These are phyloP conservation scores for Lasioglossum albipes DNA, from an alignment of 1,140 invertebrate species.

Conservation along the genomic window DNA sequence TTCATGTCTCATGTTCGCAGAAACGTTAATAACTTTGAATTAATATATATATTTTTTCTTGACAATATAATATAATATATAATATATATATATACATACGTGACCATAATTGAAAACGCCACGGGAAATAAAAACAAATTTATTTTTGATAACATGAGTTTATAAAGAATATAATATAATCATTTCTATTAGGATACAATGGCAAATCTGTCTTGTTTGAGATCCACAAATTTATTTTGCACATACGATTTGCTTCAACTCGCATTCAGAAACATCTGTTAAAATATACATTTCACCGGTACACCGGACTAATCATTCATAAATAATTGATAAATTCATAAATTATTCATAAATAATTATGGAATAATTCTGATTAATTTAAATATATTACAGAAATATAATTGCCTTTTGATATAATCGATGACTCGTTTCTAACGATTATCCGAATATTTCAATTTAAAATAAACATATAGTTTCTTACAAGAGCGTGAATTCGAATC, in stretches of 20 bases:
- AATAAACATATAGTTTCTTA: neutral
- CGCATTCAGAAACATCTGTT: neutral
- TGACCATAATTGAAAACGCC: conserved; percentile 67
- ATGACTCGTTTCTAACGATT: neutral
- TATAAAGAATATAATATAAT: conserved; percentile 77
- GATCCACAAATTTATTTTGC: conserved; percentile 10
- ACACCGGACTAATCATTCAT: conserved; percentile 9
- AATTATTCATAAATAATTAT: neutral
- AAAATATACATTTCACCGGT: conserved; percentile 12
- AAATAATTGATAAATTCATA: neutral
- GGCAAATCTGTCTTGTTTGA: conserved; percentile 66
- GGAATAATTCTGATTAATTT: conserved; percentile 8
- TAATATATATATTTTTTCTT: conserved; percentile 18
- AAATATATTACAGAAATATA: conserved; percentile 24
- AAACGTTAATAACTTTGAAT: conserved; percentile 28
- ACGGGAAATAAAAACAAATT: conserved; percentile 75
- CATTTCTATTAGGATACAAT: conserved; percentile 57
- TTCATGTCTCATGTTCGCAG: conserved; percentile 5
- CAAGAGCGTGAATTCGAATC: conserved; percentile 29
- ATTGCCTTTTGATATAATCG: neutral
- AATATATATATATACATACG: conserved; percentile 60
- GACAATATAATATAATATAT: conserved; percentile 63
- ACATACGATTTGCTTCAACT: neutral
- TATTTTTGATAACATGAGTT: conserved; percentile 75
- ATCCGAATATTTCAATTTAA: conserved; percentile 2